Conservation (phyloP, 2,113 vertebrate species). For the Poecile atricapillus region DNA sequence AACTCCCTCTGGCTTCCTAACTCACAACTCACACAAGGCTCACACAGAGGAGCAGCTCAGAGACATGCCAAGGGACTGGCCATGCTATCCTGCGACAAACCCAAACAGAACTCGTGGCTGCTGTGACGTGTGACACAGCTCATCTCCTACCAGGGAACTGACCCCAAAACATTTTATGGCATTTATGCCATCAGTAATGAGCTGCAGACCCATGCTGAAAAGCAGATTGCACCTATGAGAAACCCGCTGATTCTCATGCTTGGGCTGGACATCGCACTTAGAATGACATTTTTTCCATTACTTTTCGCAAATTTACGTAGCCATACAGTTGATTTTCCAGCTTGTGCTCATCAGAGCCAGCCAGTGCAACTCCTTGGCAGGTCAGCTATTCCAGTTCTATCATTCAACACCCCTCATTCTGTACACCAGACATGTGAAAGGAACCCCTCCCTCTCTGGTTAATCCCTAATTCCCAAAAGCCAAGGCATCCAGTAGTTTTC, state of each 20-base stretch:
- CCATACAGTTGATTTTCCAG: neutral
- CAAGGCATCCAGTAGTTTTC: neutral
- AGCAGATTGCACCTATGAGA: neutral
- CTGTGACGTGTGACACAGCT: neutral
- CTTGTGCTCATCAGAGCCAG: neutral
- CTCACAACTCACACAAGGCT: rapidly evolving
- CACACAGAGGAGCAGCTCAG: neutral
- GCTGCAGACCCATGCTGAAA: neutral
- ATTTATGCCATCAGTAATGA: neutral
- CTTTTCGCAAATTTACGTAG: neutral
- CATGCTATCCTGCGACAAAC: neutral
- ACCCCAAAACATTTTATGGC: neutral
- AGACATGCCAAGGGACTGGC: neutral
- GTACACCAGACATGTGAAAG: neutral
- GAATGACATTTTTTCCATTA: neutral
- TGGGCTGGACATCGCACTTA: neutral
- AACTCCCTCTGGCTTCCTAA: neutral
- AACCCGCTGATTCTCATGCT: neutral
- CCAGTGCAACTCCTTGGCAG: neutral
- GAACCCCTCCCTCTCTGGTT: neutral
- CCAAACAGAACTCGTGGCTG: rapidly evolving
- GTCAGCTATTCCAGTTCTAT: neutral
- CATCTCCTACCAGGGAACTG: neutral
- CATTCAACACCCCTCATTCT: rapidly evolving
- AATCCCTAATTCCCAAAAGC: neutral